Evolutionary conservation across 2,113 vertebrate species (phyloP).

Genomic region (Lampris megalopsis): DNA sequence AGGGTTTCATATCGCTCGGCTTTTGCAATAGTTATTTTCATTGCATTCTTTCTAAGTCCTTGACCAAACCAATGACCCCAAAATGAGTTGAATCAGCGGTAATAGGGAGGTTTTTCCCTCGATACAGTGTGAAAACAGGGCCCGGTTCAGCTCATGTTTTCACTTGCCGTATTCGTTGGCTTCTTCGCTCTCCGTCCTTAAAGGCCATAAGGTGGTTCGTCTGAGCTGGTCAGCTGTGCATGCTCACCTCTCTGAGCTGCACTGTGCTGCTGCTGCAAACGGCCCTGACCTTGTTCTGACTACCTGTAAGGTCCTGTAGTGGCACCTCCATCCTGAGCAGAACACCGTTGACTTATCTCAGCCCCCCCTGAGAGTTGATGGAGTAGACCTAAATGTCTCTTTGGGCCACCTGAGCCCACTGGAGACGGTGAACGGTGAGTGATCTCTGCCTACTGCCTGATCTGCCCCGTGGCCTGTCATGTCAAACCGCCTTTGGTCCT

Average conservation of each 20-base stretch:
- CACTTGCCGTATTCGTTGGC: neutral
- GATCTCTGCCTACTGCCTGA: conserved; percentile 20
- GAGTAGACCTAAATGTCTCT: neutral
- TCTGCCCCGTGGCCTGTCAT: conserved; percentile 12
- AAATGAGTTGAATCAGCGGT: neutral
- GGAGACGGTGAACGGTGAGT: conserved; percentile 8
- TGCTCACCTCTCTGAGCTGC: conserved; percentile 13
- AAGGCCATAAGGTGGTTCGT: conserved; percentile 12
- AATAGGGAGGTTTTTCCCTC: neutral
- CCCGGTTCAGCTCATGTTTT: neutral
- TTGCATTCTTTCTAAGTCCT: neutral
- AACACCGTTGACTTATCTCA: conserved; percentile 20
- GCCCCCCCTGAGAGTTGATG: conserved; percentile 5
- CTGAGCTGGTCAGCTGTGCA: conserved; percentile 33
- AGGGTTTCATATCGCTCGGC: neutral
- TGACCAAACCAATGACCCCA: conserved; percentile 1
- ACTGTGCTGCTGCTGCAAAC: conserved; percentile 18
- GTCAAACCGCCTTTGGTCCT: conserved; percentile 11
- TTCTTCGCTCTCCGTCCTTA: neutral
- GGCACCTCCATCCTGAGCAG: conserved; percentile 8
- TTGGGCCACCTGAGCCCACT: neutral
- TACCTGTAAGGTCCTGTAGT: conserved; percentile 13
- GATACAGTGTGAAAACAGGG: neutral
- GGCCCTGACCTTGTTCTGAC: conserved; percentile 23
- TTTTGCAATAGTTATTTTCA: neutral